Conservation (phyloP, 64 coral and sea anemone species). For the Platygyra sinensis region DNA sequence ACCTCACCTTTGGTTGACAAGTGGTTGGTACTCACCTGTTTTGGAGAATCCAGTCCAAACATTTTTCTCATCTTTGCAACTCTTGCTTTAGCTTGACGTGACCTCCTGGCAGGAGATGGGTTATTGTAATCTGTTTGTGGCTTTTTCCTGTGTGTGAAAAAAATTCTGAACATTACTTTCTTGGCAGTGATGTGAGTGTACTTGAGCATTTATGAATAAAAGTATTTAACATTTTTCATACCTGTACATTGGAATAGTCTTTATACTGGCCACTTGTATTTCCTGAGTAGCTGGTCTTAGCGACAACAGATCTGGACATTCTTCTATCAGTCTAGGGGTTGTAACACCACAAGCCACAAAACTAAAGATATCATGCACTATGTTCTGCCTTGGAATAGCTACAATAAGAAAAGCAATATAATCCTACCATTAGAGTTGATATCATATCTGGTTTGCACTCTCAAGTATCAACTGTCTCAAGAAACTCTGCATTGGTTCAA, state of each 20-base stretch:
- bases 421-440: too few relatives aligned
- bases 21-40: constrained; percentile 36
- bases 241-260: constrained; percentile 76
- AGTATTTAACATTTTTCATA: neutral
- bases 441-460: too few relatives aligned
- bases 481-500: too few relatives aligned
- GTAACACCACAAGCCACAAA: constrained; percentile 72
- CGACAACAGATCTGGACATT: constrained; percentile 77
- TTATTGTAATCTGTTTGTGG: constrained; percentile 21
- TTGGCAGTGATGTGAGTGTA: neutral
- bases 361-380: constrained; percentile 95
- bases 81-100: constrained; percentile 76
- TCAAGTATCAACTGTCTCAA: too few relatives aligned
- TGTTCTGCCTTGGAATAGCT: constrained; percentile 96
- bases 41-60: constrained; percentile 80
- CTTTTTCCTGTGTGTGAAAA: constrained; percentile 36
- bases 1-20: too few relatives aligned
- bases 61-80: constrained; percentile 95
- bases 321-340: constrained; percentile 53
- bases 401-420: neutral
- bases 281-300: constrained; percentile 70
- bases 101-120: constrained; percentile 56
- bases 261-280: constrained; percentile 70
- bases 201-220: too few relatives aligned
- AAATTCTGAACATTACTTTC: neutral